Evolutionary conservation across 2,113 vertebrate species (phyloP).

Genomic region (Melanotaenia duboulayi): DNA sequence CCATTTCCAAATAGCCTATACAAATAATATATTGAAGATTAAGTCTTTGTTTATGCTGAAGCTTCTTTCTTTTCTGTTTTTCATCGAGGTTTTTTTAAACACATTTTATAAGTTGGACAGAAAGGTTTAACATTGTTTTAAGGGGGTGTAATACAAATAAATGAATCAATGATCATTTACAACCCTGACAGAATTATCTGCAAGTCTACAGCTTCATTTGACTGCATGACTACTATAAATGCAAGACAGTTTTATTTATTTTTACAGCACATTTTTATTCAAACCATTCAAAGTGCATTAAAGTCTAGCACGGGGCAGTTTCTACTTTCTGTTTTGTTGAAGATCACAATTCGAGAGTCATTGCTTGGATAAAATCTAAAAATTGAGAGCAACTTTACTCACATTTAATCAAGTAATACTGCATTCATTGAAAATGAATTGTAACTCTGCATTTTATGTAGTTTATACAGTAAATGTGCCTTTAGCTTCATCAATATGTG

Average conservation of each 20-base stretch:
- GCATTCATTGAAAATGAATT: too few species aligned
- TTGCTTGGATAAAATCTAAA: too few species aligned
- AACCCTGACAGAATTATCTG: not conserved
- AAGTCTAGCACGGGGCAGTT: too few species aligned
- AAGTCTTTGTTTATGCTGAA: not conserved
- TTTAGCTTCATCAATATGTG: too few species aligned
- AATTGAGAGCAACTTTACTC: too few species aligned
- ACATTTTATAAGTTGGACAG: not conserved
- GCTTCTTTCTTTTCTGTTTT: not conserved
- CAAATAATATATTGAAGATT: constrained; percentile 20
- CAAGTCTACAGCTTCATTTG: not conserved
- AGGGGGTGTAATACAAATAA: not conserved
- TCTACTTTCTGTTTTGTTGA: too few species aligned
- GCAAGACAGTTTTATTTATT: not conserved
- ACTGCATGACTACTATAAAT: not conserved
- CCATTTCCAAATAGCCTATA: constrained; percentile 26
- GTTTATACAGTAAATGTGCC: too few species aligned
- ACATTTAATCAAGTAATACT: too few species aligned
- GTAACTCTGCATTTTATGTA: too few species aligned
- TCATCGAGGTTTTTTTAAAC: not conserved
- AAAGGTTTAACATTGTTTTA: not conserved
- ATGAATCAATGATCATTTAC: not conserved
- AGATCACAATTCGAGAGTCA: too few species aligned
- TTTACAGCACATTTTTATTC: too few species aligned
- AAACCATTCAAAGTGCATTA: too few species aligned